These are phyloP conservation scores for Gryllus longicercus DNA, from an alignment of 2,888 invertebrate species.

Conservation along the genomic window DNA sequence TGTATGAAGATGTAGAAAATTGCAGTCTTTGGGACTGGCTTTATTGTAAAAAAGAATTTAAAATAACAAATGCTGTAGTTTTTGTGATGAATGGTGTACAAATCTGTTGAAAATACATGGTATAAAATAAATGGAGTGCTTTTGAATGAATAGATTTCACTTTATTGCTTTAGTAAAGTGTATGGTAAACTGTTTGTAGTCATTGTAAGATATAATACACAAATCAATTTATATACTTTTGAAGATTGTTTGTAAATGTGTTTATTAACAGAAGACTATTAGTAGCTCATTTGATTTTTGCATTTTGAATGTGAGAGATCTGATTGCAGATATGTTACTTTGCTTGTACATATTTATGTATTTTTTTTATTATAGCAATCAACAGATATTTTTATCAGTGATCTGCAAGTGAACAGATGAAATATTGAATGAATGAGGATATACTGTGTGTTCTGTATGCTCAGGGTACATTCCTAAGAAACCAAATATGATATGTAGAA, in stretches of 20 bases:
- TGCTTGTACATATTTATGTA: too few species aligned
- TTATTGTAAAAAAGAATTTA: constrained; percentile 5
- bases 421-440: neutral
- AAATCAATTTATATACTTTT: neutral
- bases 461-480: constrained; percentile 11
- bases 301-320: neutral
- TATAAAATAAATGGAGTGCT: neutral
- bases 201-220: too few species aligned
- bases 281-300: neutral
- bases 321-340: neutral
- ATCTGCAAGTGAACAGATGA: neutral
- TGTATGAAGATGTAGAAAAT: neutral
- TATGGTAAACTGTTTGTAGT: too few species aligned
- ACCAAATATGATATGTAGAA: neutral
- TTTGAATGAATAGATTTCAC: neutral
- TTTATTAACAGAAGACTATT: neutral
- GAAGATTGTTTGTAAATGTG: neutral
- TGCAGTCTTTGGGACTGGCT: neutral
- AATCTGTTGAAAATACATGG: constrained; percentile 1
- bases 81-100: constrained; percentile 11
- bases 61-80: neutral
- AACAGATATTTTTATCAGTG: constrained; percentile 6
- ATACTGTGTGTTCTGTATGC: constrained; percentile 9
- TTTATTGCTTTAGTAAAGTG: too few species aligned
- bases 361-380: neutral